A percentile compares a stretch with the other conserved stretches of the same genome.
These are phyloP conservation scores for Amphiprion percula DNA, from an alignment of 2,113 vertebrate species.

Conservation along the genomic window DNA sequence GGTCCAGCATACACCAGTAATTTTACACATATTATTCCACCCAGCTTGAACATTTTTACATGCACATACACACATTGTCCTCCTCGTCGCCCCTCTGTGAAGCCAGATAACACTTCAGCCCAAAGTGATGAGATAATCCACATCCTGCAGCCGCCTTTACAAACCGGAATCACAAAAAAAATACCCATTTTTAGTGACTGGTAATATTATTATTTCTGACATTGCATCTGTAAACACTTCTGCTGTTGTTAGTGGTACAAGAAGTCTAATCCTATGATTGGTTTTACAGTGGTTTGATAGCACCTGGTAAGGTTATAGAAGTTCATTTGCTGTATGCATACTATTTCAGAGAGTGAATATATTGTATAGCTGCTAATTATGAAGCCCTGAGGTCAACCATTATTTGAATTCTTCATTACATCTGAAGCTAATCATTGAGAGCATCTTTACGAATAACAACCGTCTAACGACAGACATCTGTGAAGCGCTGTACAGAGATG, in stretches of 20 bases:
- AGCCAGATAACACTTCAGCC: constrained; percentile 28
- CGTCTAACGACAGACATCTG: constrained; percentile 28
- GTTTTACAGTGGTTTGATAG: constrained; percentile 56
- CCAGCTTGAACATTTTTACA: constrained; percentile 37
- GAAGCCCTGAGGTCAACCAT: constrained; percentile 80
- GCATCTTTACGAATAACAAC: constrained; percentile 23
- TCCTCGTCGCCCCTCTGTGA: constrained; percentile 16
- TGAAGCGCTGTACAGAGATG: constrained; percentile 38
- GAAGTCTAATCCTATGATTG: constrained; percentile 49
- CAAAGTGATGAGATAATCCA: not conserved
- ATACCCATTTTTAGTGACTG: not conserved
- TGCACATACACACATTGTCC: constrained; percentile 51
- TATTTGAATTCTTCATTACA: constrained; percentile 43
- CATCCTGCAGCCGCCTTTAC: constrained; percentile 23
- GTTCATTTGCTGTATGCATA: constrained; percentile 29
- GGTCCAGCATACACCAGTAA: constrained; percentile 59
- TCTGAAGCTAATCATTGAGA: constrained; percentile 27
- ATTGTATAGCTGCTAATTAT: constrained; percentile 58
- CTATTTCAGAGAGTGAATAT: constrained; percentile 49
- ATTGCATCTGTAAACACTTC: not conserved
- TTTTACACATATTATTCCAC: constrained; percentile 54
- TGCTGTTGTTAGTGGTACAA: constrained; percentile 18
- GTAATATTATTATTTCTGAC: constrained; percentile 31
- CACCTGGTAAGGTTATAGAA: constrained; percentile 55
- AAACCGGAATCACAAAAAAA: constrained; percentile 23